These are phyloP conservation scores for Tetrax tetrax DNA, from an alignment of 2,113 vertebrate genomes.

Conservation along the genomic window DNA sequence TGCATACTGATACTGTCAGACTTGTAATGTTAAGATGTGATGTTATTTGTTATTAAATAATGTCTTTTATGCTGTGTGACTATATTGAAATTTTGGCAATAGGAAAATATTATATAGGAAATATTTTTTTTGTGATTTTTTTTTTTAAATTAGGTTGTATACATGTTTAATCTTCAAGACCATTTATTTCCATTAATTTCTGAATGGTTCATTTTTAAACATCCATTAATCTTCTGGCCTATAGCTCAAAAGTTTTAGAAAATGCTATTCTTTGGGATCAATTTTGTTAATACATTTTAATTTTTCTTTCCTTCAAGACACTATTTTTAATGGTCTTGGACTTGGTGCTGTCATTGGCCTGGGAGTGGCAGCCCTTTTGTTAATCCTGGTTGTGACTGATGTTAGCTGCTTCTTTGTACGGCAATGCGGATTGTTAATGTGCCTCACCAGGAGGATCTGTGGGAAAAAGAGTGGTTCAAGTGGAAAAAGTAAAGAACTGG, in stretches of 20 bases:
- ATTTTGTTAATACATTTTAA: background rate
- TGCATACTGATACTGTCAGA: background rate
- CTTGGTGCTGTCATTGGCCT: conserved; percentile 93
- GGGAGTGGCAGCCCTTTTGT: conserved; percentile 88
- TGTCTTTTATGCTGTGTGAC: background rate
- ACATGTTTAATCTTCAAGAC: background rate
- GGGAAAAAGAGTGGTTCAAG: conserved; percentile 94
- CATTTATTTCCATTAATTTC: background rate
- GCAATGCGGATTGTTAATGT: conserved; percentile 96
- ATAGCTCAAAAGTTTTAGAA: background rate
- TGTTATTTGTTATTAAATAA: background rate
- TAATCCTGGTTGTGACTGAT: conserved; percentile 92
- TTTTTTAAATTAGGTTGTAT: background rate
- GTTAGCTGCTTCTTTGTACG: conserved; percentile 97
- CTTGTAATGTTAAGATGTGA: background rate
- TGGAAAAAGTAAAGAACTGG: conserved; percentile 94
- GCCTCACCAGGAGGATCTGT: conserved; percentile 92
- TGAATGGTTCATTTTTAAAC: background rate
- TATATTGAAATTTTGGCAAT: background rate
- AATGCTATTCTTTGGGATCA: background rate
- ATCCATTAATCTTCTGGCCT: background rate
- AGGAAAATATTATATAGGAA: background rate
- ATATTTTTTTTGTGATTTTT: background rate
- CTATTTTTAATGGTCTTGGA: conserved; percentile 94
- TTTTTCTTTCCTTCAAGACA: conserved; percentile 82